These are phyloP conservation scores for Arctocebus calabarensis DNA, from an alignment of 2,797 vertebrate genomes.

Conservation along the genomic window DNA sequence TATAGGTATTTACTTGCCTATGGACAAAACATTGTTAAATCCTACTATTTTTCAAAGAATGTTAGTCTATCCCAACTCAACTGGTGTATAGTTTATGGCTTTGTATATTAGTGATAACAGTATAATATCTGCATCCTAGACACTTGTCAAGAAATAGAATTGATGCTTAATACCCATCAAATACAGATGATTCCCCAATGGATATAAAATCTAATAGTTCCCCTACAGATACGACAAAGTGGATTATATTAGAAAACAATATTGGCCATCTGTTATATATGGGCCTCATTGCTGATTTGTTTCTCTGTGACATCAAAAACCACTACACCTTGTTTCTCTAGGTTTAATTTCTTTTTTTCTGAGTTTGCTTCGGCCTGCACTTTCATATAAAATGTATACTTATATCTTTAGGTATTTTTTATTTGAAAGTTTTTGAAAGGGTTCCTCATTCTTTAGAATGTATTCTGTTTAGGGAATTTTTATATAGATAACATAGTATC, in stretches of 20 bases:
- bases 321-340: background rate
- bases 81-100: background rate
- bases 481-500: background rate
- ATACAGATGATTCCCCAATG: background rate
- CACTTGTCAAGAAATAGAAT: background rate
- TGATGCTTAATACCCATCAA: background rate
- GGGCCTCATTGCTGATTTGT: background rate
- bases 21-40: background rate
- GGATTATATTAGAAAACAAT: background rate
- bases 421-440: too few species aligned
- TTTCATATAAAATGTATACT: background rate
- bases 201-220: background rate
- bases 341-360: slow-evolving; percentile 40
- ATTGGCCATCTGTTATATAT: background rate
- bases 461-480: background rate
- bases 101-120: background rate
- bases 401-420: background rate
- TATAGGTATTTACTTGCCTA: background rate
- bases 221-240: slow-evolving; percentile 10
- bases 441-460: background rate
- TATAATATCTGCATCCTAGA: background rate
- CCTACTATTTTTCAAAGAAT: background rate
- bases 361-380: background rate
- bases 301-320: background rate
- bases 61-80: background rate